Conservation (phyloP, 2,113 vertebrate genomes). For the Lutjanus erythropterus region DNA sequence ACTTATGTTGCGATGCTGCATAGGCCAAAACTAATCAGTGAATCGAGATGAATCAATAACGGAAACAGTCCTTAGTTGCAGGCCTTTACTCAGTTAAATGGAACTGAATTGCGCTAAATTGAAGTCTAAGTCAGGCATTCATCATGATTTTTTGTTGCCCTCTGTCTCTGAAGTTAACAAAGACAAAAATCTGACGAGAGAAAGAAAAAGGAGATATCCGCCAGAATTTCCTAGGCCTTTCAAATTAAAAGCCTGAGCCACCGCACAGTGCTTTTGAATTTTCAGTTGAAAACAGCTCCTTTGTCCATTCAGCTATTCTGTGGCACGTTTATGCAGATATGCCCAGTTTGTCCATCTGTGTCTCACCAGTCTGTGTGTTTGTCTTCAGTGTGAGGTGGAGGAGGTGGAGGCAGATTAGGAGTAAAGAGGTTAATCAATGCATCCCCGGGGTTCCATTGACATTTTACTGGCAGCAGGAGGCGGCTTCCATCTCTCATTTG, state of each 20-base stretch:
- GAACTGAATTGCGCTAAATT: neutral
- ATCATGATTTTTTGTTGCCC: neutral
- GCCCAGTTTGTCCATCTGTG: constrained; percentile 49
- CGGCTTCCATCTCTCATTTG: constrained; percentile 64
- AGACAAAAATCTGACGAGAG: neutral
- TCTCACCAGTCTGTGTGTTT: constrained; percentile 43
- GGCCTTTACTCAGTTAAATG: neutral
- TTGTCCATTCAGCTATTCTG: constrained; percentile 2
- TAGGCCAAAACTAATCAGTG: neutral
- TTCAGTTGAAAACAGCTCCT: neutral
- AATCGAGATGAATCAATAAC: neutral
- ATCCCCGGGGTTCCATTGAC: constrained; percentile 78
- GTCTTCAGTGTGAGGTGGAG: constrained; percentile 47
- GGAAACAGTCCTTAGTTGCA: neutral
- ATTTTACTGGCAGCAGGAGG: constrained; percentile 77
- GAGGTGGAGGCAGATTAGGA: constrained; percentile 67
- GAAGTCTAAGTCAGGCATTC: neutral
- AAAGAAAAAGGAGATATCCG: neutral
- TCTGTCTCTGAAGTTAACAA: neutral
- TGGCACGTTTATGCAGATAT: constrained; percentile 37
- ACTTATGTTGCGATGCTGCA: neutral
- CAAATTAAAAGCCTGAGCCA: neutral
- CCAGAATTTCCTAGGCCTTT: neutral
- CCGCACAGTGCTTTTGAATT: neutral
- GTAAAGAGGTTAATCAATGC: constrained; percentile 83